Evolutionary conservation across 2,888 invertebrate species (phyloP).

Genomic region (Zygogramma bicolorata): DNA sequence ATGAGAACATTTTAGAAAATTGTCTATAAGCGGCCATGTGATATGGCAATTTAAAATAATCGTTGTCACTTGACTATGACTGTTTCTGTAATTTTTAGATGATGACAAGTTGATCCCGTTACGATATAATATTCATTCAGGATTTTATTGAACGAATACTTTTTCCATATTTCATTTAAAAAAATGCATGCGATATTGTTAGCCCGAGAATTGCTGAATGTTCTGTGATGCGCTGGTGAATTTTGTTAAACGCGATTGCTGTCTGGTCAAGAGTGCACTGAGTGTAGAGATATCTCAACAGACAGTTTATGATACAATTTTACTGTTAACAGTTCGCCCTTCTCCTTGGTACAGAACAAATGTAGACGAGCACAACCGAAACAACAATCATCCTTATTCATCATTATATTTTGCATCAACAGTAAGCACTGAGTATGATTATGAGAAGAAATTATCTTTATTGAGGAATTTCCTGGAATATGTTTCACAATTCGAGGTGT

Average conservation of each 20-base stretch:
- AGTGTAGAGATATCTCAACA: too few relatives aligned
- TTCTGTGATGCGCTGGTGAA: too few relatives aligned
- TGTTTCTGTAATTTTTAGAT: not conserved
- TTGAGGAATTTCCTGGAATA: not conserved
- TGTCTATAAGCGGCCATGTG: conserved; percentile 25
- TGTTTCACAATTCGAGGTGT: not conserved
- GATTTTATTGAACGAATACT: too few relatives aligned
- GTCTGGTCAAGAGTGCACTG: too few relatives aligned
- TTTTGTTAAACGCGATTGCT: too few relatives aligned
- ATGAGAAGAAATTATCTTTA: not conserved
- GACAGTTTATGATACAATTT: not conserved
- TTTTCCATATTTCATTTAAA: too few relatives aligned
- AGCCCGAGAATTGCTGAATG: too few relatives aligned
- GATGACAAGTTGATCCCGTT: not conserved
- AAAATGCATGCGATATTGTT: too few relatives aligned
- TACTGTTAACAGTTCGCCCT: not conserved
- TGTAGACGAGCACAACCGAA: not conserved
- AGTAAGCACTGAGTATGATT: not conserved
- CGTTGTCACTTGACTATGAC: conserved; percentile 18
- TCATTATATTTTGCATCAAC: not conserved
- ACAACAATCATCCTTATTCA: not conserved
- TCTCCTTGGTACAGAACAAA: not conserved
- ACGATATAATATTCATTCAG: not conserved
- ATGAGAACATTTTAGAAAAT: conserved; percentile 40
- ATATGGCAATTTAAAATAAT: conserved; percentile 34